phyloP scores from a whole-genome alignment of 2,888 invertebrate species.

The Catocala nupta region DNA sequence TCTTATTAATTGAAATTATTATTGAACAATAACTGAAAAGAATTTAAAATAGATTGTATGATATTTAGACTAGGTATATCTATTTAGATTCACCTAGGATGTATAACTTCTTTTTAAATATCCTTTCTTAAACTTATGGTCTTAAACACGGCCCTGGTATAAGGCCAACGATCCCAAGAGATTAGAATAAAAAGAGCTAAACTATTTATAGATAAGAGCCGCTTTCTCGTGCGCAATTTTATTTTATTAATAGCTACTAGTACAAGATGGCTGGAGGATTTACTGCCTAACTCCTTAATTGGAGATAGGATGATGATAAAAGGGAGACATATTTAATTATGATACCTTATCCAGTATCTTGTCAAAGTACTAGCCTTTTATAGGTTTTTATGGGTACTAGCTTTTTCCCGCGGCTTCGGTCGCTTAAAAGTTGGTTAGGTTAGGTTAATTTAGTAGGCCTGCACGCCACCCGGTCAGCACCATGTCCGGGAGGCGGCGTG shows the following conservation, averaged over 20 bases:
- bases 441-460: too few species aligned
- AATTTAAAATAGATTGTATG: too few species aligned
- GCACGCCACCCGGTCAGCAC: too few species aligned
- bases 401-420: too few species aligned
- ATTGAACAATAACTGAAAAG: too few species aligned
- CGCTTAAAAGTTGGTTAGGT: too few species aligned
- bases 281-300: constrained; percentile 2
- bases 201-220: constrained; percentile 29
- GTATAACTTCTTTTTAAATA: too few species aligned
- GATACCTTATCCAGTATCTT: not conserved
- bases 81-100: too few species aligned
- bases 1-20: too few species aligned
- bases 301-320: not conserved
- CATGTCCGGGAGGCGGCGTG: too few species aligned
- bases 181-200: constrained; percentile 39
- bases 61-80: too few species aligned
- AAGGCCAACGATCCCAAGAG: constrained; percentile 32
- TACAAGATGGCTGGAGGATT: not conserved
- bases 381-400: too few species aligned
- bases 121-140: not conserved
- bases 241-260: constrained; percentile 35
- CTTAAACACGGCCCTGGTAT: constrained; percentile 29
- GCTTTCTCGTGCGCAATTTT: constrained; percentile 34
- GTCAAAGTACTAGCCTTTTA: not conserved
- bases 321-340: not conserved